Base-by-base conservation (phyloP, 2,113 vertebrate species). In the Seriola rivoliana region DNA sequence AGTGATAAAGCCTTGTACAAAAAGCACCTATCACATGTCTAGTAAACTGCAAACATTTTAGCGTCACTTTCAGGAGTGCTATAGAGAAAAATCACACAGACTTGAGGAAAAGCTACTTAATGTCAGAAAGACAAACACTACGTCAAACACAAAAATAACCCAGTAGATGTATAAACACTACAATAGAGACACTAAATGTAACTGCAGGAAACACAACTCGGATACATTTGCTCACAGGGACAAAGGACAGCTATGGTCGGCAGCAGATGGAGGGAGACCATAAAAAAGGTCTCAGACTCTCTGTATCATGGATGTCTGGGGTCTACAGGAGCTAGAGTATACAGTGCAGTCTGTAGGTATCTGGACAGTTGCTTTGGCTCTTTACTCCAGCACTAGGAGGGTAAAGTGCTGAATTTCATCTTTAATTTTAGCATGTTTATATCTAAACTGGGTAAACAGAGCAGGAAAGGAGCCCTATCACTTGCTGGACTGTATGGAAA, bases 291-390 rank as follows among this genome's bases (percentile, higher is more conserved):
- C 52, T 44, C 11, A 21, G 50, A 64, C 67, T 62, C 23, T 71
- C 36, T 70, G 21, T 42, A 21, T 63, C 29, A 58, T 29, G 32
- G 55, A 70, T 21, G 48, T 78, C 17, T 63, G 38, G 69, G 63
- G 5, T 81, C 72, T 88, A 91, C 32, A 19, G 25, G 57, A 66
- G 54, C 48, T 73, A 71, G 1, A 52, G 4, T 17, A 65, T 34
- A 65, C 71, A 78, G 50, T 83, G 71, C 75, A 83, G 88, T 88
- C 85, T 81, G 29, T n/a, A 63, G 50, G 69, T 76, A 79, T 88
- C 59, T 71, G 57, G 59, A 77, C 40, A 81, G 8, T 36, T 19
- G 8, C 54, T 80, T 65, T 58, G 57, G 50, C 64, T 75, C 42
- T 59, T 55, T 54, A 57, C 19, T 68, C 59, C 38, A 62, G 3